Conservation (phyloP, 2,113 vertebrate species). For the Crotalus viridis region DNA sequence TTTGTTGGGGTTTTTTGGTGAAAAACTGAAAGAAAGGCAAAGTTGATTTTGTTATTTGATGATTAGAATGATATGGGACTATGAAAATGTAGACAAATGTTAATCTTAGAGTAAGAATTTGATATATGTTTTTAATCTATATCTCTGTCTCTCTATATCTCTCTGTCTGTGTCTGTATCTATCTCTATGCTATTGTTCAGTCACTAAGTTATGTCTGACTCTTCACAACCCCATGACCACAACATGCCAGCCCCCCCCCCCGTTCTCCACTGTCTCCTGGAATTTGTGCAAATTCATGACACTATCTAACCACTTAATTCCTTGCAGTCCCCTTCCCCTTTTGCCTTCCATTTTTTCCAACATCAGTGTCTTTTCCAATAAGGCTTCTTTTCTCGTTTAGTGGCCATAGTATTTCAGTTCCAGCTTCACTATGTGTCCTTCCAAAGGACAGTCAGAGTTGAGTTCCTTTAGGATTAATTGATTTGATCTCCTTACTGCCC, state of each 20-base stretch:
- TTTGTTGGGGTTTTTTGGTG: background rate
- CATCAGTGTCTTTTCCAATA: background rate
- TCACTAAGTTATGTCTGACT: background rate
- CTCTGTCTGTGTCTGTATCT: background rate
- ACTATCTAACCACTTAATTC: background rate
- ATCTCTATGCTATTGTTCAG: background rate
- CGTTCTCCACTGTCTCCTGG: background rate
- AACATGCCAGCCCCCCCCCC: background rate
- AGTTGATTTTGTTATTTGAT: background rate
- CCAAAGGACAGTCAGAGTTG: too few species aligned
- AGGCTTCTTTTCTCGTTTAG: background rate
- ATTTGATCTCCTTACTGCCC: too few species aligned
- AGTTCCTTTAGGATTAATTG: too few species aligned
- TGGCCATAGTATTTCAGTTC: background rate
- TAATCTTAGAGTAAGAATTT: background rate
- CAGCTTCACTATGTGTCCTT: background rate
- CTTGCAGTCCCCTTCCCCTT: background rate
- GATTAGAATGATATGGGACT: background rate
- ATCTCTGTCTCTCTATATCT: background rate
- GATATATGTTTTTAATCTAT: background rate
- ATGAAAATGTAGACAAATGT: background rate
- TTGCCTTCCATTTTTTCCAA: background rate
- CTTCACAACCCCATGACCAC: background rate
- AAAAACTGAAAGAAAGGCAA: background rate
- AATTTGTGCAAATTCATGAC: background rate